These are phyloP conservation scores for Melikaiella ostensackeni DNA, from an alignment of 2,888 invertebrate genomes.

Conservation along the genomic window DNA sequence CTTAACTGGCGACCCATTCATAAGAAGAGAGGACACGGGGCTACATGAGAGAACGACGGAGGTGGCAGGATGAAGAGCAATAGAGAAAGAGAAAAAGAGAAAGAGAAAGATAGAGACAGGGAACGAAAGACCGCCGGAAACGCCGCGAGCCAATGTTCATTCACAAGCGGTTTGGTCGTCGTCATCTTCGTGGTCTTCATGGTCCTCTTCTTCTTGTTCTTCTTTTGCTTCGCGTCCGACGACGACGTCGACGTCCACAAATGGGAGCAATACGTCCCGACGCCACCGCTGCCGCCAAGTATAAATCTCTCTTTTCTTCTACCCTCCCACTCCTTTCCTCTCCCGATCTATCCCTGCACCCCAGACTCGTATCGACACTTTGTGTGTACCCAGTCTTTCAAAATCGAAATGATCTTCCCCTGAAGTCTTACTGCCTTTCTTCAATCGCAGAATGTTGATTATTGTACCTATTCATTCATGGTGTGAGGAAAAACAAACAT, in stretches of 20 bases:
- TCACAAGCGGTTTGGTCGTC: slow-evolving; percentile 69
- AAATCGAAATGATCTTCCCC: not conserved
- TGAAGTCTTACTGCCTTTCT: too few species aligned
- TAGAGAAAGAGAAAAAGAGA: slow-evolving; percentile 47
- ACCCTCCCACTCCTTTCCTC: slow-evolving; percentile 42
- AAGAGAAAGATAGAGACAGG: slow-evolving; percentile 51
- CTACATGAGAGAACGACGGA: slow-evolving; percentile 50
- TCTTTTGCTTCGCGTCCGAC: slow-evolving; percentile 29
- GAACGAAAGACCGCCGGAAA: slow-evolving; percentile 71
- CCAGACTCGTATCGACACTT: slow-evolving; percentile 26
- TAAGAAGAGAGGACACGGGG: slow-evolving; percentile 63
- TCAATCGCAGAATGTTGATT: too few species aligned
- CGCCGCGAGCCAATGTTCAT: slow-evolving; percentile 76
- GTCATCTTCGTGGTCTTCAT: slow-evolving; percentile 56
- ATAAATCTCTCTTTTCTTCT: slow-evolving; percentile 66
- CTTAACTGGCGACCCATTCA: slow-evolving; percentile 72
- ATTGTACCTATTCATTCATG: too few species aligned
- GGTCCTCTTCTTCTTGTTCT: slow-evolving; percentile 56
- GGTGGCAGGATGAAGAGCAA: slow-evolving; percentile 41
- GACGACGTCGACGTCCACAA: slow-evolving; percentile 60
- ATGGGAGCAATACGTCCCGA: slow-evolving; percentile 70
- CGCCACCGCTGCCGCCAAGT: slow-evolving; percentile 63
- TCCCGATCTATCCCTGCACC: slow-evolving; percentile 36
- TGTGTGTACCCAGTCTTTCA: not conserved
- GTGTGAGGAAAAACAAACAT: too few species aligned